These are phyloP conservation scores for Taenioides sp. DNA, from an alignment of 2,797 vertebrate species.

Conservation along the genomic window DNA sequence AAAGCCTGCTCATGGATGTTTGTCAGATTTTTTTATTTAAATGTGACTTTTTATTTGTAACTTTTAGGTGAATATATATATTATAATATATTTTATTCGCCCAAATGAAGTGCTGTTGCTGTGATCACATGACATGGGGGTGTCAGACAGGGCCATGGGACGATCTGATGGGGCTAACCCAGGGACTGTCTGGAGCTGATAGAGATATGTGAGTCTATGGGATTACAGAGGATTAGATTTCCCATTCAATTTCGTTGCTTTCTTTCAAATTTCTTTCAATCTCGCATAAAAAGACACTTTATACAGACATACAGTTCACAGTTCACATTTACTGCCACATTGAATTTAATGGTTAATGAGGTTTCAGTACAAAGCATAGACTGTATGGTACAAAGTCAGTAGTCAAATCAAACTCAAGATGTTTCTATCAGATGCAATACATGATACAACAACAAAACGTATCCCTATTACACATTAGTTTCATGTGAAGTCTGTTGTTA, in stretches of 20 bases:
- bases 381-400: too few relatives aligned
- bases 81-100: background rate
- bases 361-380: background rate
- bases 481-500: too few relatives aligned
- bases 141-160: constrained; percentile 8
- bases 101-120: background rate
- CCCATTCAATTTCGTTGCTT: constrained; percentile 48
- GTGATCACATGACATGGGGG: constrained; percentile 4
- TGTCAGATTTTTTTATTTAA: background rate
- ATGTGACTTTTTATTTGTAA: background rate
- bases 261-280: constrained; percentile 53
- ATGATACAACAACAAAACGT: too few relatives aligned
- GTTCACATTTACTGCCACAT: background rate
- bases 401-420: too few relatives aligned
- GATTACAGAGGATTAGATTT: constrained; percentile 64
- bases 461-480: too few relatives aligned
- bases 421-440: too few relatives aligned
- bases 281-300: constrained; percentile 18
- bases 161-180: constrained; percentile 21
- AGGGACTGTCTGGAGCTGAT: constrained; percentile 40
- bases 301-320: constrained; percentile 1
- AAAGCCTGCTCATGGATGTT: background rate
- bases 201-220: constrained; percentile 41
- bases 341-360: background rate
- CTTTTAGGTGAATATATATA: background rate